Evolutionary conservation across 2,113 vertebrate species (phyloP).

Genomic region (Psilopsiagon aurifrons): DNA sequence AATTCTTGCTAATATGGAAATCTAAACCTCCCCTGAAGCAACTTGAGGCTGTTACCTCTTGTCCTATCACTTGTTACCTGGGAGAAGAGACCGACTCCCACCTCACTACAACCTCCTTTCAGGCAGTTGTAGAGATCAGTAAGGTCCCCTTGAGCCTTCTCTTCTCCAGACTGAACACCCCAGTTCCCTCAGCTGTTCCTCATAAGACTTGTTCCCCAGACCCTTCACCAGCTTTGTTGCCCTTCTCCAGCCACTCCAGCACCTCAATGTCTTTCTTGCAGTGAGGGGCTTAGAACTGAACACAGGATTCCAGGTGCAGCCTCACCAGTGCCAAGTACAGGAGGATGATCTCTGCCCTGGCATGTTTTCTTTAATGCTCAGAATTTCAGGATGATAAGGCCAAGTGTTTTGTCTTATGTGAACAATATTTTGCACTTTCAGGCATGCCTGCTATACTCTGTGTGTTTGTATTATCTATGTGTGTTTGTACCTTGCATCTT

Average conservation of each 20-base stretch:
- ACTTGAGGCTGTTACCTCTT: too few relatives aligned
- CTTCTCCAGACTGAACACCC: background rate
- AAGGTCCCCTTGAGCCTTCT: background rate
- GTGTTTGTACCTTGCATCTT: background rate
- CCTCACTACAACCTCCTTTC: too few relatives aligned
- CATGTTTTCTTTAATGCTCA: background rate
- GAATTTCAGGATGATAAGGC: background rate
- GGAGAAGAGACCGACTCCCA: too few relatives aligned
- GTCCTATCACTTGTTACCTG: too few relatives aligned
- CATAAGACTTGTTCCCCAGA: background rate
- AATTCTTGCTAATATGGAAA: too few relatives aligned
- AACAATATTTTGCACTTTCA: background rate
- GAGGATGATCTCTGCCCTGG: background rate
- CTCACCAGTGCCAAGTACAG: background rate
- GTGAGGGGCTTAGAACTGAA: background rate
- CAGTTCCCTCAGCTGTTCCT: background rate
- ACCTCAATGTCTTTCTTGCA: background rate
- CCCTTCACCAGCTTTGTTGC: background rate
- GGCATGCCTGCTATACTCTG: background rate
- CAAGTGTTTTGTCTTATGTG: fast-evolving
- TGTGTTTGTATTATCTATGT: background rate
- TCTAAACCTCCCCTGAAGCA: too few relatives aligned
- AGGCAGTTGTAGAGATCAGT: background rate
- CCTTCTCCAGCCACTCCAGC: background rate
- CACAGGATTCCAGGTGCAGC: background rate